phyloP scores from a whole-genome alignment of 2,888 invertebrate species.

The Drosophila longiperda region DNA sequence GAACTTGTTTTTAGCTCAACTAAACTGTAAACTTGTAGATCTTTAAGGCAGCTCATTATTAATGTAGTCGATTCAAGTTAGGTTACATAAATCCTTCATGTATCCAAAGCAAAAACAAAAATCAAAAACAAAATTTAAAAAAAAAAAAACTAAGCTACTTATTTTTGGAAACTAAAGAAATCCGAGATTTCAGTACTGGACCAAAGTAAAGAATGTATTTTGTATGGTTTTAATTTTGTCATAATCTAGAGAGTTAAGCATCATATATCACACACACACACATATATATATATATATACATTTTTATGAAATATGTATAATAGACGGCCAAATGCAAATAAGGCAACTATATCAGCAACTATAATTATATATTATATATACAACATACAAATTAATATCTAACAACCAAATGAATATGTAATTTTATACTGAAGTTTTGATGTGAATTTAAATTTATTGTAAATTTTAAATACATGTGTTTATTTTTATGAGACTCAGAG shows the following conservation, averaged over 20 bases:
- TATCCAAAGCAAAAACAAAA: conserved; percentile 20
- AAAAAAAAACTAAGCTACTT: conserved; percentile 37
- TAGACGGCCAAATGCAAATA: conserved; percentile 57
- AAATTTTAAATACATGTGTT: no score
- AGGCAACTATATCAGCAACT: conserved; percentile 38
- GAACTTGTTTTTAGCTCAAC: conserved; percentile 41
- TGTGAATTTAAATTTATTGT: conserved; percentile 51
- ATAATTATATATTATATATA: conserved; percentile 8
- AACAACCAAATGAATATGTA: conserved; percentile 61
- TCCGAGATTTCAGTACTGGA: conserved; percentile 80
- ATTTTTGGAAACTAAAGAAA: conserved; percentile 71
- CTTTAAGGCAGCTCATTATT: conserved; percentile 40
- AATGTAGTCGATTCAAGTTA: conserved; percentile 25
- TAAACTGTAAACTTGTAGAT: conserved; percentile 41
- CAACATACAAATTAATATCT: conserved; percentile 15
- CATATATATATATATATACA: conserved; percentile 21
- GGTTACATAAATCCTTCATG: conserved; percentile 32
- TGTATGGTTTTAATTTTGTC: conserved; percentile 64
- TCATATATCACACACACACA: conserved; percentile 14
- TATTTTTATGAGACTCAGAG: no score
- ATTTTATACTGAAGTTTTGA: conserved; percentile 48
- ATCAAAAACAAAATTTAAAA: no score
- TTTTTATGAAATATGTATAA: conserved; percentile 9
- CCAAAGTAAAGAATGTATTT: conserved; percentile 77
- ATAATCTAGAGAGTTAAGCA: conserved; percentile 46